A percentile compares a stretch with the other conserved stretches of the same genome.
These are phyloP conservation scores for Todiramphus chloris DNA, from an alignment of 2,113 vertebrate species.

Conservation along the genomic window DNA sequence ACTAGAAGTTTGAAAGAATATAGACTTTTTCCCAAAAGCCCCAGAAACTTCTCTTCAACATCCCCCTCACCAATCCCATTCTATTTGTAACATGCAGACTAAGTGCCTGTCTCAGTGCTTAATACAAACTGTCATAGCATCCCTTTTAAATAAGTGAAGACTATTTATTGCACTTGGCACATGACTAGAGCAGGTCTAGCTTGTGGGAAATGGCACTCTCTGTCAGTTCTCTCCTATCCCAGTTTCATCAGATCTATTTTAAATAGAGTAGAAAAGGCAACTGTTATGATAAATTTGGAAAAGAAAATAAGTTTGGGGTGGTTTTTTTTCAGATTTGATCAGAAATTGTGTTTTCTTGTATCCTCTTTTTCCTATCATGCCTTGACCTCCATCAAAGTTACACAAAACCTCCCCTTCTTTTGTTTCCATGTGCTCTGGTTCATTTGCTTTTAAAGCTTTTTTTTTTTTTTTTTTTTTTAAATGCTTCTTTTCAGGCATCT, in stretches of 20 bases:
- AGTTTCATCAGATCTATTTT: not conserved
- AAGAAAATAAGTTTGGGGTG: not conserved
- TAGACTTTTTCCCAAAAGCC: not conserved
- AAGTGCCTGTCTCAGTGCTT: not conserved
- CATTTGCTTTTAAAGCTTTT: not conserved
- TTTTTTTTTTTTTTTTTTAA: too few species aligned
- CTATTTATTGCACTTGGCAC: not conserved
- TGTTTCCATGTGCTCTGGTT: not conserved
- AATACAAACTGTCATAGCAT: not conserved
- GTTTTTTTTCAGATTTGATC: not conserved
- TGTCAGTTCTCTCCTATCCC: not conserved
- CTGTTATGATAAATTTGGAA: not conserved
- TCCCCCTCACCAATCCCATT: not conserved
- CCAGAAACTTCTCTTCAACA: not conserved
- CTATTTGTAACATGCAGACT: not conserved
- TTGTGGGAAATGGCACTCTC: not conserved
- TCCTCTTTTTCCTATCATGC: not conserved
- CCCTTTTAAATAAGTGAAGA: not conserved
- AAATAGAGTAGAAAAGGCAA: not conserved
- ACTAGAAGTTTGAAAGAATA: not conserved
- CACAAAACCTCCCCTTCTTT: not conserved
- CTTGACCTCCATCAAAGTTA: not conserved
- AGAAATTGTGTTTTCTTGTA: not conserved
- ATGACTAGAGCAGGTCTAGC: not conserved
- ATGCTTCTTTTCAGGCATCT: not conserved